Evolutionary conservation across 2,113 vertebrate species (phyloP).

Genomic region (Tupaia chinensis): DNA sequence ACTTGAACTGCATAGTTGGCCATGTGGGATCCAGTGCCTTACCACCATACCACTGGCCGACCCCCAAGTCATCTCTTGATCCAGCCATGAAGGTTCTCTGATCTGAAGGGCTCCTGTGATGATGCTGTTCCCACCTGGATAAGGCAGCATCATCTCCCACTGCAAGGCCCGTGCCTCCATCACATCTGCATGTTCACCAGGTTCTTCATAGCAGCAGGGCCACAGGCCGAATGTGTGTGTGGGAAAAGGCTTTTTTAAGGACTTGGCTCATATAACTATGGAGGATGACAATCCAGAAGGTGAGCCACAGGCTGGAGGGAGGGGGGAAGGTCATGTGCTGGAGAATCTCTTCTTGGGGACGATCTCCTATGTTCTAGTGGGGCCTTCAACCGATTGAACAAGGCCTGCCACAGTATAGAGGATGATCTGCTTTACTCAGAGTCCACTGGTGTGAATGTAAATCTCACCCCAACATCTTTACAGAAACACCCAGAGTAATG

Average conservation of each 20-base stretch:
- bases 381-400: background rate
- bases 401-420: background rate
- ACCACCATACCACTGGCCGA: too few relatives aligned
- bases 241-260: background rate
- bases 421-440: background rate
- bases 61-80: background rate
- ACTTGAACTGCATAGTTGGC: too few relatives aligned
- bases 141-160: background rate
- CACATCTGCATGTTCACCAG: background rate
- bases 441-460: background rate
- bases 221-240: background rate
- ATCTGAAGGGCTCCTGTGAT: background rate
- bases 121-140: background rate
- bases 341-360: background rate
- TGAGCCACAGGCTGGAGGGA: background rate
- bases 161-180: background rate
- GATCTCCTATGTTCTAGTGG: background rate
- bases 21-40: too few relatives aligned
- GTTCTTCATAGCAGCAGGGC: background rate
- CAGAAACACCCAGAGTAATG: background rate
- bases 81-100: background rate
- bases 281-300: background rate
- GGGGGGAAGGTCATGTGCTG: too few relatives aligned
- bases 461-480: background rate
- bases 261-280: background rate